These are phyloP conservation scores for Epinotia demarniana DNA, from an alignment of 2,888 invertebrate species.

Conservation along the genomic window DNA sequence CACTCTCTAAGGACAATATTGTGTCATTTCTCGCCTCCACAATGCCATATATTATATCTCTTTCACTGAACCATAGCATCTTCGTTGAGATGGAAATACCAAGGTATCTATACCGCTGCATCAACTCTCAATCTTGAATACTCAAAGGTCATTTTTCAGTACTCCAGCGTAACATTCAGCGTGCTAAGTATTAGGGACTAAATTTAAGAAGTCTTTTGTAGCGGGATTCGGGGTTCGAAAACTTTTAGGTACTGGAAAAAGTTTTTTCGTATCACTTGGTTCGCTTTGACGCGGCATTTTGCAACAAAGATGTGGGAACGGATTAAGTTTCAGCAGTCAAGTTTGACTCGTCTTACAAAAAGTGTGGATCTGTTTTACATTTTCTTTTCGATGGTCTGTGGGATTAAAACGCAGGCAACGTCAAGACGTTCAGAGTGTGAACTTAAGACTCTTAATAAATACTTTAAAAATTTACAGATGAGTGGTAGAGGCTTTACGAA, in stretches of 20 bases:
- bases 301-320: conserved; percentile 12
- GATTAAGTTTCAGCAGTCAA: conserved; percentile 21
- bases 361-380: conserved; percentile 16
- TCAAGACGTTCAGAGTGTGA: neutral
- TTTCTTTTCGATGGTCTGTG: neutral
- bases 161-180: neutral
- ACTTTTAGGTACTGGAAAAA: conserved; percentile 21
- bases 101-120: neutral
- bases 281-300: conserved; percentile 12
- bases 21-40: conserved; percentile 68
- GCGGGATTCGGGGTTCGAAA: conserved; percentile 22
- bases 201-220: conserved; percentile 36
- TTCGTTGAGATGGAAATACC: conserved; percentile 65
- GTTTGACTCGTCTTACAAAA: conserved; percentile 11
- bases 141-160: conserved; percentile 1
- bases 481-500: neutral
- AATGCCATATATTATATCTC: conserved; percentile 70
- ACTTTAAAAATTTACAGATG: neutral
- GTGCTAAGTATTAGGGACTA: conserved; percentile 14
- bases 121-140: neutral
- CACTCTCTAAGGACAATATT: conserved; percentile 67
- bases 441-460: neutral
- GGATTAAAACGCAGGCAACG: neutral
- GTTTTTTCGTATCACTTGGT: conserved; percentile 8
- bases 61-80: conserved; percentile 58